Base-by-base conservation (phyloP, 2,888 invertebrate species). In the Trissolcus brochymenae region DNA sequence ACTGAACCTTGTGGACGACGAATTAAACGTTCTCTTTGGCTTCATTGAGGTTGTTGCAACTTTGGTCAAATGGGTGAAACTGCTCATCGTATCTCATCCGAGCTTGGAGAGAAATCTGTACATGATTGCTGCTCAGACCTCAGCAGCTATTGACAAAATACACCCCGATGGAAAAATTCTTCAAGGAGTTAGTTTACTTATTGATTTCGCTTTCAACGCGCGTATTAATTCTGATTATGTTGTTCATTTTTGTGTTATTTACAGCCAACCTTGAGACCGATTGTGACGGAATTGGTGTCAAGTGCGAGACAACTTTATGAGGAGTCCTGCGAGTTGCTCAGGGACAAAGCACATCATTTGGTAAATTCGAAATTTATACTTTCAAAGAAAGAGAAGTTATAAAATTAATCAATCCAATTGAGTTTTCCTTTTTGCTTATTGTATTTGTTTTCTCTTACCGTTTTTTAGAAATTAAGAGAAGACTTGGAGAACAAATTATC, bases 11-110 rank as follows among this genome's bases (percentile, higher is more conserved):
- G 90, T 91, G 3, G 91, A 92, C 1, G 94, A 94, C 6, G 96
- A 96, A 88, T 92, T 92, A 80, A 91, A 91, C 6, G 91, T 94
- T 56, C 90, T 98, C 1, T 90, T 96, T 4, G 93, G 93, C 50
- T 93, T 97, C 85, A 94, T 97, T 19, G 97, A 97, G 87, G 94
- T 94, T 35, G 92, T 95, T 57, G 94, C 95, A 70, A 94, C 94
- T 0, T 91, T 97, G n/a, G 94, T 96, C n/a, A 95, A 96, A 90
- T 95, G 94, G 92, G 95, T 94, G 2, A 91, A 93, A 87, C 78
- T 90, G 81, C 90, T 94, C 43, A 92, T 93, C 50, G 93, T 94
- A 80, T 93, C 93, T 17, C 92, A 94, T 88, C 92, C 93, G 49
- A 90, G 90, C 41, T 89, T 95, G 43, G 94, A 94, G 81, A 91